Base-by-base conservation (phyloP, 2,888 invertebrate species). In the Crocallis elinguaria region DNA sequence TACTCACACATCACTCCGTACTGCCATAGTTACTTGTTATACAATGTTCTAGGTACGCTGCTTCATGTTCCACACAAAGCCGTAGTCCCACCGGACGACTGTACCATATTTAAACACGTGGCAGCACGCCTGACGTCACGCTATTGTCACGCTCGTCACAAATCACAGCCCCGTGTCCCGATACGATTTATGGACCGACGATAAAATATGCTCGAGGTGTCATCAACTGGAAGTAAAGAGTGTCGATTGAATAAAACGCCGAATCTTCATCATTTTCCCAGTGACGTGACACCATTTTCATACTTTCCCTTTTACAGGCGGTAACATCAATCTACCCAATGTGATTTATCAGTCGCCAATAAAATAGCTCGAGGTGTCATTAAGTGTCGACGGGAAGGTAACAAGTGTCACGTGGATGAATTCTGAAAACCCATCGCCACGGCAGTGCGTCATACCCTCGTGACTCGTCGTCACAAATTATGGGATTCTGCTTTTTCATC, bases 261-360 rank as follows among this genome's bases (percentile, higher is more conserved):
- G 41, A 52, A 42, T 52, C 46, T 52, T 39, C 23, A 41, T 52
- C 52, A 52, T 46, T 52, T 52, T 42, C 21, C 33, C 29, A 33
- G 30, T 82, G 81, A 79, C 81, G 82, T 82, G 81, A 82, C 73
- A 50, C 73, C 67, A 79, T 82, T 83, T 80, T 82, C 71, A 57
- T 63, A 58, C 52, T 52, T 52, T 80, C 79, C 82, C 83, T 82
- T 79, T 81, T 75, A 69, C 64, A 59, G 67, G 64, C 66, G 63
- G 60, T 71, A 45, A 75, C 84, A 85, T 85, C 82, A 84, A 85
- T 85, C 82, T 83, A 77, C 73, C 64, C 69, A 71, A 74, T 73
- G 74, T 86, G 85, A 89, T 88, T 84, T 86, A 88, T 87, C 69
- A 75, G 65, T 68, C 59, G 66, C 62, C 71, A 73, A 67, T 83